Base-by-base conservation (phyloP, 2,888 invertebrate genomes). In the Flabesymbios commensalis region DNA sequence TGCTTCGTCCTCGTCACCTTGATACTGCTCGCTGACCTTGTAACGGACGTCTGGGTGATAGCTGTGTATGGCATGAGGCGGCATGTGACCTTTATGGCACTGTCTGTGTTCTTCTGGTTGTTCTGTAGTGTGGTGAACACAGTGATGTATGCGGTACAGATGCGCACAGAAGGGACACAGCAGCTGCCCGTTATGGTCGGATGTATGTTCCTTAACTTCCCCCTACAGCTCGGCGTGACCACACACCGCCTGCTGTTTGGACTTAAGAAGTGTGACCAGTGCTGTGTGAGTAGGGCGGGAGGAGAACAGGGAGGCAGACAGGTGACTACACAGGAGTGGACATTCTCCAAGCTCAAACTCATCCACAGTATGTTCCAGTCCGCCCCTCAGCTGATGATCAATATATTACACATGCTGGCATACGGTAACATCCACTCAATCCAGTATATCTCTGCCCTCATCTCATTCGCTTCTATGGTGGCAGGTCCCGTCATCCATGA, bases 161-260 rank as follows among this genome's bases (percentile, higher is more conserved):
- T 49, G 32, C 31, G 47, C 22, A 24, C 32, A n/a, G 58, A 54
- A 5, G 28, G 26, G 32, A 29, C 49, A 19, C 36, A 29, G 42
- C 24, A 28, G 10, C 10, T 49, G 24, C 26, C 19, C 49, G 28
- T 7, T 17, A 22, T 61, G n/a, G 47, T 57, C 28, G 51, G 57
- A 24, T 64, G 61, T 32, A 47, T 63, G 28, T 32, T 58, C 26
- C 41, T 52, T 51, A 66, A 66, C 42, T 48, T 63, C n/a, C 66
- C 66, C 19, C 36, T 63, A 17, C 66, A 66, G n/a, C 55, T 64
- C 42, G 66, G 66, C 1, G 32, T 66, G 24, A 48, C 64, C 42
- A 39, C 28, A 26, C 59, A 64, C 7, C 45, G 66, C 7, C n/a
- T 7, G 5, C 7, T 49, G 28, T 22, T 14, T 10, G 49, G 49